Evolutionary conservation across 2,888 invertebrate species (phyloP).

Genomic region (Noctua comes): DNA sequence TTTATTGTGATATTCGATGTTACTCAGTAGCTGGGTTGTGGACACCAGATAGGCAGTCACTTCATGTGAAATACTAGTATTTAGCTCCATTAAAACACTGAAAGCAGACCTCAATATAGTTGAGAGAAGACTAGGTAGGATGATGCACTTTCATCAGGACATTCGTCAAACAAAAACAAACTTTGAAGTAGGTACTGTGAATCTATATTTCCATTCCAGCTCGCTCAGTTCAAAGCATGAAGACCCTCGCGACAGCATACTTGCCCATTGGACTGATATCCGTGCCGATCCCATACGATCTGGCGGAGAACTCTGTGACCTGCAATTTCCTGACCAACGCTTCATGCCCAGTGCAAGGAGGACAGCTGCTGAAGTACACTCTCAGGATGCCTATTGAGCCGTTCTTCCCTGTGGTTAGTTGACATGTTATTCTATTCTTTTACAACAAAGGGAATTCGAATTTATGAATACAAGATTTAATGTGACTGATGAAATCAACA

Average conservation of each 20-base stretch:
- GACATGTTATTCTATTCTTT: background rate
- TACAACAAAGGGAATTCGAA: background rate
- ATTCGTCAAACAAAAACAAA: no score
- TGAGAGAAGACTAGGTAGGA: no score
- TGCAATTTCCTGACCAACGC: conserved; percentile 76
- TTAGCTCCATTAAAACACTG: background rate
- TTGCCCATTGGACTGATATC: conserved; percentile 40
- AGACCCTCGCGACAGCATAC: conserved; percentile 71
- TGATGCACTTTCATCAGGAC: background rate
- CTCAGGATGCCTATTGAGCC: conserved; percentile 72
- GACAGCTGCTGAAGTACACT: conserved; percentile 51
- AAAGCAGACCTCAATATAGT: no score
- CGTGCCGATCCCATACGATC: conserved; percentile 58
- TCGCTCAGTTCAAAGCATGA: conserved; percentile 67
- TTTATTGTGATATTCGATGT: background rate
- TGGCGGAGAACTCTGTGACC: conserved; percentile 66
- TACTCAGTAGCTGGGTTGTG: background rate
- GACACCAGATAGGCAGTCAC: background rate
- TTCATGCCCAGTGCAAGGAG: conserved; percentile 64
- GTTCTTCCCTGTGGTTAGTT: conserved; percentile 71
- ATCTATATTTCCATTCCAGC: conserved; percentile 63
- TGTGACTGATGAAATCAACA: no score
- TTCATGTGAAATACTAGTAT: background rate
- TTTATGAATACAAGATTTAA: no score
- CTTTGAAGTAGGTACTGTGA: background rate